Evolutionary conservation across 1,140 invertebrate species (phyloP).

Genomic region (Hormaphis cornu): DNA sequence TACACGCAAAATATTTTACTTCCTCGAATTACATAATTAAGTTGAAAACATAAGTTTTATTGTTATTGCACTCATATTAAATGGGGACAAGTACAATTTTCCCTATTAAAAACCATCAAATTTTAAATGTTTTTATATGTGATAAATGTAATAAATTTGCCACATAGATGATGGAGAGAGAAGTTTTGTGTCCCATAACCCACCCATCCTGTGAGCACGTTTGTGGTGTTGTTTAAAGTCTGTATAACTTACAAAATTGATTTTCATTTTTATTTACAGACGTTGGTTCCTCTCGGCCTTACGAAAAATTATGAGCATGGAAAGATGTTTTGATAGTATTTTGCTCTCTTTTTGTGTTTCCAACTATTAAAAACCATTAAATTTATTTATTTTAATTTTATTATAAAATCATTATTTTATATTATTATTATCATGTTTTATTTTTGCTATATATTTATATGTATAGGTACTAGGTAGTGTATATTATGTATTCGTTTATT

Average conservation of each 20-base stretch:
- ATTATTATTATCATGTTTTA: neutral
- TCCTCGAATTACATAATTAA: too few relatives aligned
- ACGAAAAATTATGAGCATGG: constrained; percentile 68
- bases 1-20: too few relatives aligned
- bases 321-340: constrained; percentile 9
- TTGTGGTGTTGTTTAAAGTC: constrained; percentile 11
- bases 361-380: neutral
- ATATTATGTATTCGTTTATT: too few relatives aligned
- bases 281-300: constrained; percentile 76
- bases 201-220: neutral
- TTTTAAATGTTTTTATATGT: too few relatives aligned
- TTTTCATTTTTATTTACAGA: constrained; percentile 66
- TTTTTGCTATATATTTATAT: neutral
- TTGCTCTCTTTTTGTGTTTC: constrained; percentile 21
- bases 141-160: too few relatives aligned
- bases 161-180: too few relatives aligned
- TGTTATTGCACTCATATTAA: too few relatives aligned
- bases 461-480: neutral
- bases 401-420: neutral
- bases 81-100: too few relatives aligned
- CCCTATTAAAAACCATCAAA: too few relatives aligned
- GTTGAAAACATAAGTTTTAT: too few relatives aligned
- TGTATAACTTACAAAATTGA: constrained; percentile 25
- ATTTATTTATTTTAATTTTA: neutral
- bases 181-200: too few relatives aligned